phyloP scores from a whole-genome alignment of 2,113 vertebrate genomes.

The Equus przewalskii region DNA sequence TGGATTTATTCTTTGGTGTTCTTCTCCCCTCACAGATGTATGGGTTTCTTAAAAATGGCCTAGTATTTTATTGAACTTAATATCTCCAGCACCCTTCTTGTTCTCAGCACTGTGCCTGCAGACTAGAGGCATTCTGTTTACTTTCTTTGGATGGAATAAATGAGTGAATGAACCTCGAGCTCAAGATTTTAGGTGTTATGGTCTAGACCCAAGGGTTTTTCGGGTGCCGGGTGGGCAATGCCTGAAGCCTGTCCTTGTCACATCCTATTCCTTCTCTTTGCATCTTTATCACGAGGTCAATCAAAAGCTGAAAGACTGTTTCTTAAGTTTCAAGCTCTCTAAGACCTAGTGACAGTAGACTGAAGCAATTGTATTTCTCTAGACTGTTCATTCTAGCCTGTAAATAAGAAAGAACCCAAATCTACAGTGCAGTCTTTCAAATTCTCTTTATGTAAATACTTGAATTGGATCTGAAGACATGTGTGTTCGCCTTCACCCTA shows the following conservation, averaged over 20 bases:
- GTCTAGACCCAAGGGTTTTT: neutral
- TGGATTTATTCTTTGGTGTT: neutral
- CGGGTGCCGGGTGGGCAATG: neutral
- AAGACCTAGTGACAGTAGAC: neutral
- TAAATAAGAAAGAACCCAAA: neutral
- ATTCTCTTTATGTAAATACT: neutral
- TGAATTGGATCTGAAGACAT: neutral
- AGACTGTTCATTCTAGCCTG: neutral
- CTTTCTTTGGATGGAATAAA: neutral
- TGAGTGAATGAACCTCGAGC: neutral
- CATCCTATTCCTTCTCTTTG: neutral
- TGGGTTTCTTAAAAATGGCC: neutral
- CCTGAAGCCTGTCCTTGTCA: neutral
- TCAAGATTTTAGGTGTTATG: neutral
- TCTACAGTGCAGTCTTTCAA: neutral
- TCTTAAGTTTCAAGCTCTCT: neutral
- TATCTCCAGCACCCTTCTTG: neutral
- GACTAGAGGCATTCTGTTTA: neutral
- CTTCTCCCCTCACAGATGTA: neutral
- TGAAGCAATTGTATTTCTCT: neutral
- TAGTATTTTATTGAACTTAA: neutral
- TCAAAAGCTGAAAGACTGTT: neutral
- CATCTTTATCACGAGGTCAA: neutral
- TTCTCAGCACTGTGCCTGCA: neutral
- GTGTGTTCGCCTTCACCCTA: conserved; percentile 22